Evolutionary conservation across 2,113 vertebrate genomes (phyloP).

Genomic region (Platysteira castanea): DNA sequence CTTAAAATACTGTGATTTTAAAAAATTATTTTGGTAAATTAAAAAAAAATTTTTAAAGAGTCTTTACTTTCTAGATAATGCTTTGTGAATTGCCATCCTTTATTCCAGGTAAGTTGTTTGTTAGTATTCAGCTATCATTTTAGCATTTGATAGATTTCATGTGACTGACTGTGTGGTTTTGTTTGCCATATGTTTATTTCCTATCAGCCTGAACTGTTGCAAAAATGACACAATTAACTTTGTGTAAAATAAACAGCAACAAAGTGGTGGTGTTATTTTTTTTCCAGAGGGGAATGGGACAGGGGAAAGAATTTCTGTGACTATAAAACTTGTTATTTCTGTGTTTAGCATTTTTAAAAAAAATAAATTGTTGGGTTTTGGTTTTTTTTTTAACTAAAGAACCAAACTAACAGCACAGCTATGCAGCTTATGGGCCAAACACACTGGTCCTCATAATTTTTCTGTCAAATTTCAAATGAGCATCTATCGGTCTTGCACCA

Average conservation of each 20-base stretch:
- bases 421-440: slow-evolving; percentile 63
- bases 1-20: slow-evolving; percentile 77
- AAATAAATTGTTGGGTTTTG: neutral
- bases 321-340: slow-evolving; percentile 20
- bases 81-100: slow-evolving; percentile 78
- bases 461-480: slow-evolving; percentile 52
- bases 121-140: slow-evolving; percentile 76
- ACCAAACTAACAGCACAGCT: slow-evolving; percentile 68
- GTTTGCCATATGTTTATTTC: slow-evolving; percentile 71
- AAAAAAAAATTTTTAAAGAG: neutral
- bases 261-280: neutral
- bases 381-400: slow-evolving; percentile 60
- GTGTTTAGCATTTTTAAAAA: neutral
- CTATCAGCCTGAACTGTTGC: slow-evolving; percentile 59
- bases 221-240: slow-evolving; percentile 70
- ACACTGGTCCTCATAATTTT: slow-evolving; percentile 54
- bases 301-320: slow-evolving; percentile 46
- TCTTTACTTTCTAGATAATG: slow-evolving; percentile 72
- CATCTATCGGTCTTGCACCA: slow-evolving; percentile 45
- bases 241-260: slow-evolving; percentile 14
- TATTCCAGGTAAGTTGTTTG: slow-evolving; percentile 81
- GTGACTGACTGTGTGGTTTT: slow-evolving; percentile 72
- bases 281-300: slow-evolving; percentile 7
- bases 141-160: slow-evolving; percentile 71
- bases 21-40: slow-evolving; percentile 58